A percentile compares a stretch with the other conserved stretches of the same genome.
phyloP scores from a whole-genome alignment of 2,888 invertebrate genomes.

The Himalopsyche kuldschensis region DNA sequence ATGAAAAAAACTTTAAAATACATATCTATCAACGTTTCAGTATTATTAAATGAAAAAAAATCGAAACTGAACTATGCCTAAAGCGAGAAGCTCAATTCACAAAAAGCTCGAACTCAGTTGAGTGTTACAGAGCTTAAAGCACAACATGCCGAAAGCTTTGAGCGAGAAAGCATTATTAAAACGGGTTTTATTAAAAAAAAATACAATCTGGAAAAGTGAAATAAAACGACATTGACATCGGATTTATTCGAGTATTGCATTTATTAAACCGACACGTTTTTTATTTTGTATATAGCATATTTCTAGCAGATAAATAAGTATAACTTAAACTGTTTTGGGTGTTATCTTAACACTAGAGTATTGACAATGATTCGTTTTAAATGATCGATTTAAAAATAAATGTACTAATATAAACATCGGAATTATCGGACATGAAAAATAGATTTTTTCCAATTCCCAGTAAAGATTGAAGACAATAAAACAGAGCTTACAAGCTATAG shows the following conservation, averaged over 20 bases:
- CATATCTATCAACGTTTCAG: not conserved
- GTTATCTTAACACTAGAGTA: no score
- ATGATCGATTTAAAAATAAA: no score
- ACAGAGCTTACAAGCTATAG: no score
- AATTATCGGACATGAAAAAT: no score
- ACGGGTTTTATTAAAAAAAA: not conserved
- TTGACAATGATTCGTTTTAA: no score
- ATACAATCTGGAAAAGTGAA: not conserved
- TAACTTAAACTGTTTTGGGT: no score
- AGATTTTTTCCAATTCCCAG: no score
- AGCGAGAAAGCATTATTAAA: not conserved
- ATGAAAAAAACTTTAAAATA: not conserved
- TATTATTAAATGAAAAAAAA: not conserved
- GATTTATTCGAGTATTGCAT: not conserved
- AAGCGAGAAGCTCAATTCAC: not conserved
- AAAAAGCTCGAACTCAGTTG: not conserved
- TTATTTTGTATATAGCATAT: not conserved
- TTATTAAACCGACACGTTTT: not conserved
- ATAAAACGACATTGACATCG: not conserved
- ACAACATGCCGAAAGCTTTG: not conserved
- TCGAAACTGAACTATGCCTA: not conserved
- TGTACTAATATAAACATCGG: no score
- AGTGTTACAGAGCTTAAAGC: not conserved
- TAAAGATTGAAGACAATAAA: no score
- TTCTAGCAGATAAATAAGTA: not conserved